Conservation (phyloP, 2,888 invertebrate species). For the Maniola hyperantus region DNA sequence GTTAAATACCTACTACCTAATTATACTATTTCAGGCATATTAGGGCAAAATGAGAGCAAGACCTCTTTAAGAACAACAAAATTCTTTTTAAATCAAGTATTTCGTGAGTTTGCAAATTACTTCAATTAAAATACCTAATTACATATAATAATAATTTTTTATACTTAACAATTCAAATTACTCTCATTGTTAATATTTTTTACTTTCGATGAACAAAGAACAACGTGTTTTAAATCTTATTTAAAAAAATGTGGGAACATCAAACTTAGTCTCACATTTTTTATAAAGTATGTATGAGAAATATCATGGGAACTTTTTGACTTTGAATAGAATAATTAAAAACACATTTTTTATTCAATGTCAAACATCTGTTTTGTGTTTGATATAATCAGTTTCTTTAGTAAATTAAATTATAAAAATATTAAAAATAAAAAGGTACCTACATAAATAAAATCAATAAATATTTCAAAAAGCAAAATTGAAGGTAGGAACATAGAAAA, state of each 20-base stretch:
- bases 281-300: background rate
- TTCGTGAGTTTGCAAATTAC: no score
- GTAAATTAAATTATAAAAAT: background rate
- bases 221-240: background rate
- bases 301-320: background rate
- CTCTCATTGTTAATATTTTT: background rate
- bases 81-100: no score
- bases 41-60: no score
- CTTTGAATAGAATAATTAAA: background rate
- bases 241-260: background rate
- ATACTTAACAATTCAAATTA: background rate
- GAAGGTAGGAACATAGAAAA: constrained; percentile 32
- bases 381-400: background rate
- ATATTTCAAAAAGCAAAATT: constrained; percentile 19
- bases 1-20: no score
- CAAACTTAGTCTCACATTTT: background rate
- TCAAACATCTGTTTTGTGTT: background rate
- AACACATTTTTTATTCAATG: background rate
- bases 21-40: no score
- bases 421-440: background rate
- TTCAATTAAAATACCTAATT: no score
- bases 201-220: constrained; percentile 1
- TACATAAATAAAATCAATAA: background rate
- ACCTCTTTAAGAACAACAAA: no score
- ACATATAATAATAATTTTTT: no score